Evolutionary conservation across 2,888 invertebrate species (phyloP), one percentile per base, ranked within the genome.

Genomic region (Orchesella flavescens): DNA sequence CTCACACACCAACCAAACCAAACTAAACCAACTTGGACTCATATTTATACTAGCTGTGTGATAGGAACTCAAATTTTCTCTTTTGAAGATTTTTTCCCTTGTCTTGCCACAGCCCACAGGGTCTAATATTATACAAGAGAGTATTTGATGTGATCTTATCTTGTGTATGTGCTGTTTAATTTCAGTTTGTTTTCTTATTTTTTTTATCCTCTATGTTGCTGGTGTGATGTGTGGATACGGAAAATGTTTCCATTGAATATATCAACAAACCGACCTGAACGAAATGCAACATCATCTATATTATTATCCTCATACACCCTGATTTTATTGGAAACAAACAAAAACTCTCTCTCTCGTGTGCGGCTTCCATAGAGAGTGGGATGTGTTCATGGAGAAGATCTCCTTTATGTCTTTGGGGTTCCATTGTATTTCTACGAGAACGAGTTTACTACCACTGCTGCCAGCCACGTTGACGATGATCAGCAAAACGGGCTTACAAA

Each of bases 321-420:
- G 12, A 66, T 44, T 63, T 49, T 49, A 73, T 63, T 61, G 61
- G 23, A 44, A 73, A 55, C 59, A 73, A 59, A 63, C 57, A 73
- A 73, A 73, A 73, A 73, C 13, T 44, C 13, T 46, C 13, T 53
- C 57, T 57, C 57, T 17, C 9, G 17, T 10, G 17, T 10, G 10
- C 19, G 57, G 17, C 57, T 91, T 76, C 85, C 91, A 94, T 92
- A 96, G 96, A 93, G 96, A 80, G 95, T 96, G 91, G 97, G 97
- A 63, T 97, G 97, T 89, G 95, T 97, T 88, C 96, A 96, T 89
- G 97, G 97, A 0, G 97, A 97, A 90, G 97, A 97, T 89, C 90
- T 97, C 86, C 95, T 96, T 1, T 97, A 97, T 89, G 93, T 97
- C 85, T 96, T 97, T 89, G 97, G 97, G 3, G 96, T 96, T 3